Conservation (phyloP, 2,113 vertebrate genomes). For the Lycaon pictus region DNA sequence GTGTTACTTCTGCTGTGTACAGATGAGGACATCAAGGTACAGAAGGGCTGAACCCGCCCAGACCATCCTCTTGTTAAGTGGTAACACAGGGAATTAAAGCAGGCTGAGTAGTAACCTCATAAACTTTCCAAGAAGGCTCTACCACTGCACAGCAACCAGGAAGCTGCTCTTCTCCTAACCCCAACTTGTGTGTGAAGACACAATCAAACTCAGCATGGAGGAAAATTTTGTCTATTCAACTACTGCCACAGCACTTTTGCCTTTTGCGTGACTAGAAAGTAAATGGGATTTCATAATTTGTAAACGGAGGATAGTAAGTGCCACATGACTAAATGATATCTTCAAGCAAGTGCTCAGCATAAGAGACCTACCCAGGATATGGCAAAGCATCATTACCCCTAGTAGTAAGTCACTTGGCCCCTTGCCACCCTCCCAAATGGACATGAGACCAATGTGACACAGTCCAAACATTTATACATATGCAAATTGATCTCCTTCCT, state of each 20-base stretch:
- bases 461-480: background rate
- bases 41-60: background rate
- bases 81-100: accelerated
- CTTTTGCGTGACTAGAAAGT: background rate
- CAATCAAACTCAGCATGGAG: background rate
- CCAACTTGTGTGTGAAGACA: background rate
- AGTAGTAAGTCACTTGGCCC: background rate
- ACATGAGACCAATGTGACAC: background rate
- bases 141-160: too few relatives aligned
- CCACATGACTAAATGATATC: accelerated
- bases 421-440: background rate
- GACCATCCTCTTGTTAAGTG: background rate
- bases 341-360: background rate
- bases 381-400: background rate
- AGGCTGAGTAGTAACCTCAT: background rate
- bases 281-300: accelerated
- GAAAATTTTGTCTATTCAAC: background rate
- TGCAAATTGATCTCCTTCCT: too few relatives aligned
- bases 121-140: background rate
- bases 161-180: background rate
- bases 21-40: background rate
- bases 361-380: accelerated
- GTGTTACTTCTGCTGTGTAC: too few relatives aligned
- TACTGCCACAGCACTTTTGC: background rate
- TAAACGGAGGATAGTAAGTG: too few relatives aligned